A percentile compares a stretch with the other conserved stretches of the same genome.
phyloP scores from a whole-genome alignment of 2,113 vertebrate species.

The Psilopogon haemacephalus region DNA sequence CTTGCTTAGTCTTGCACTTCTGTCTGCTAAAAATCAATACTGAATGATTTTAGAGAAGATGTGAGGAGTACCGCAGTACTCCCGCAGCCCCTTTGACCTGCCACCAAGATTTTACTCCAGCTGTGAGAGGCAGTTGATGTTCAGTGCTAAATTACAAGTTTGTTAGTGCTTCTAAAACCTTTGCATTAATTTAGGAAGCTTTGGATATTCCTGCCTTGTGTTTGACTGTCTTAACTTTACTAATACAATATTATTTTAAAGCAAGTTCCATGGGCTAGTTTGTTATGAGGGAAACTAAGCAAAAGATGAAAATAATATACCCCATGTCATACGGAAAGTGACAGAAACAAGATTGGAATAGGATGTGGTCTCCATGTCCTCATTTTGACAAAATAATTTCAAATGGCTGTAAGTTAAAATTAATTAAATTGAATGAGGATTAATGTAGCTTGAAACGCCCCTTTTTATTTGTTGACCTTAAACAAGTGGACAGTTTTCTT shows the following conservation, averaged over 20 bases:
- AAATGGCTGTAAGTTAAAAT: not conserved
- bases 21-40: not conserved
- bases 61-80: not conserved
- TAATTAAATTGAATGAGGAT: not conserved
- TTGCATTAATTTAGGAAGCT: not conserved
- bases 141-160: not conserved
- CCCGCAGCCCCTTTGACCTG: not conserved
- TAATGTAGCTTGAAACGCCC: not conserved
- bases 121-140: not conserved
- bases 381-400: not conserved
- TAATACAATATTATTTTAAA: not conserved
- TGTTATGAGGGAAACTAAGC: not conserved
- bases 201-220: not conserved
- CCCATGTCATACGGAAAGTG: not conserved
- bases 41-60: not conserved
- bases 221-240: not conserved
- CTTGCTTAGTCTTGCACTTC: not conserved
- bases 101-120: not conserved
- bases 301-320: not conserved
- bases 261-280: not conserved
- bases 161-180: not conserved
- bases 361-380: not conserved
- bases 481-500: not conserved
- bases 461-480: not conserved
- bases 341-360: not conserved